phyloP scores from a whole-genome alignment of 2,113 vertebrate genomes.

The Isichthys henryi region DNA sequence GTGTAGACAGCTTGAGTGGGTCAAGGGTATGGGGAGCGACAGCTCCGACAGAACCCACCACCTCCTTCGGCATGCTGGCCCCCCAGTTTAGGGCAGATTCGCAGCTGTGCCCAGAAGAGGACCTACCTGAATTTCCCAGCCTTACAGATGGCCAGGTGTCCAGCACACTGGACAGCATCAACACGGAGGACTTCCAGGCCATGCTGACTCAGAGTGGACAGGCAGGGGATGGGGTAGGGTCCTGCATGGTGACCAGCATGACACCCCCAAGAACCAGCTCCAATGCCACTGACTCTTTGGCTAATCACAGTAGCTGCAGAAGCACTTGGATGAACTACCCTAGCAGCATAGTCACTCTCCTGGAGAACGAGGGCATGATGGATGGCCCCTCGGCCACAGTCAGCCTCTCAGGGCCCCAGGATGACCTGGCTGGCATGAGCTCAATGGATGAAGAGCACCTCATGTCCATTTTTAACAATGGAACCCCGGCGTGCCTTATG shows the following conservation, averaged over 20 bases:
- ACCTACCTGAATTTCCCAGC: conserved; percentile 55
- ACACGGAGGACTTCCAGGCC: conserved; percentile 74
- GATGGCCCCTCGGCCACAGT: conserved; percentile 20
- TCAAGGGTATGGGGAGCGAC: not conserved
- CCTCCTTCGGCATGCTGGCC: conserved; percentile 27
- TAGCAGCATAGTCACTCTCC: conserved; percentile 59
- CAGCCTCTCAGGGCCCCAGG: conserved; percentile 22
- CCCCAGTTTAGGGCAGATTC: conserved; percentile 34
- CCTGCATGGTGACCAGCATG: not conserved
- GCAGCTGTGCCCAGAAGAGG: conserved; percentile 29
- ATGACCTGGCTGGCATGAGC: conserved; percentile 50
- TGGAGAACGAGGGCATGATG: conserved; percentile 57
- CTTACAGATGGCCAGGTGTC: conserved; percentile 49
- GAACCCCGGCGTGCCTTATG: conserved; percentile 39
- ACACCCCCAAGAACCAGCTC: conserved; percentile 20
- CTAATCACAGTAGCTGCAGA: conserved; percentile 29
- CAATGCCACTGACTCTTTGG: not conserved
- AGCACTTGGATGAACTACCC: conserved; percentile 75
- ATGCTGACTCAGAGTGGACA: conserved; percentile 51
- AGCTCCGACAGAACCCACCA: not conserved
- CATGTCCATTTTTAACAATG: conserved; percentile 55
- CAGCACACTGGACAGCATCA: conserved; percentile 63
- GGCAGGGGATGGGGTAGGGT: conserved; percentile 15
- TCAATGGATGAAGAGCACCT: conserved; percentile 61
- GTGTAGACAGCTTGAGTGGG: conserved; percentile 10